Evolutionary conservation across 2,113 vertebrate genomes (phyloP).

Genomic region (Greenwoodochromis staneri): DNA sequence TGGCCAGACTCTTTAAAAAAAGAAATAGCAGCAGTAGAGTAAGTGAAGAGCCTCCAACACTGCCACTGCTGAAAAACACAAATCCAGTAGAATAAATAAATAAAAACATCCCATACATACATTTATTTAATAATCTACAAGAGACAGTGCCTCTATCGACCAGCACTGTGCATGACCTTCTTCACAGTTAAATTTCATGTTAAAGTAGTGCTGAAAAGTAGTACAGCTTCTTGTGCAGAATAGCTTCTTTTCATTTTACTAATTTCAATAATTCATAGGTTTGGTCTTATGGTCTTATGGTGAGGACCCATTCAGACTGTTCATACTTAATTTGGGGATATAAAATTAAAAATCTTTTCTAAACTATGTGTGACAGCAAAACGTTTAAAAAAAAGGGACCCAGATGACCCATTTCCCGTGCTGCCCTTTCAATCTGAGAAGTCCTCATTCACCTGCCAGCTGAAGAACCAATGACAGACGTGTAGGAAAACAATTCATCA

Average conservation of each 20-base stretch:
- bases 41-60: neutral
- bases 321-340: neutral
- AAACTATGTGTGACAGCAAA: neutral
- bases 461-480: neutral
- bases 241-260: neutral
- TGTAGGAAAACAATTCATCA: neutral
- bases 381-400: fast-evolving
- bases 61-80: neutral
- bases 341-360: neutral
- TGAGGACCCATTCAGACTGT: neutral
- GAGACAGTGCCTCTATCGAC: neutral
- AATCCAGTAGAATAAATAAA: neutral
- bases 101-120: neutral
- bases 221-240: neutral
- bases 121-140: neutral
- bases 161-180: neutral
- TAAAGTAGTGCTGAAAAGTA: neutral
- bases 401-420: fast-evolving
- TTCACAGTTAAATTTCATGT: neutral
- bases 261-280: fast-evolving
- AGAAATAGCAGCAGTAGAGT: neutral
- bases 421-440: neutral
- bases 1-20: neutral
- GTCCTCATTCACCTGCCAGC: neutral
- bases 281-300: neutral